Conservation (phyloP, 2,797 vertebrate genomes). For the Galagoides demidoff region DNA sequence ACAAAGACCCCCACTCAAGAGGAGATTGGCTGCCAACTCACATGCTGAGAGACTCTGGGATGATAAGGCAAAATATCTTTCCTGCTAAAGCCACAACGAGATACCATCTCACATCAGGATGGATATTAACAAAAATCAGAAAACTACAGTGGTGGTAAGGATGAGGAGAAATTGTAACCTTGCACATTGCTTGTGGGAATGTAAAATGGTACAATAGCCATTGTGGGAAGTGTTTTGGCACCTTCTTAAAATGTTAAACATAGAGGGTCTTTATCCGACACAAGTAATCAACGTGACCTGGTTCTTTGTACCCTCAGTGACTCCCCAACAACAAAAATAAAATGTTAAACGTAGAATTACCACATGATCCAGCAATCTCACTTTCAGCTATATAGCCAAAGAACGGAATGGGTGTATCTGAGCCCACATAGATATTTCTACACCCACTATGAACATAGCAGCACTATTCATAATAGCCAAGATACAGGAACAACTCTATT, state of each 20-base stretch:
- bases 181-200: neutral
- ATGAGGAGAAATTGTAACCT: neutral
- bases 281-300: too few relatives aligned
- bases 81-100: neutral
- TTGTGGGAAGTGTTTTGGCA: accelerated
- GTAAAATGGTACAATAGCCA: neutral
- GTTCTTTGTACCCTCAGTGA: too few relatives aligned
- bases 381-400: neutral
- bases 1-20: neutral
- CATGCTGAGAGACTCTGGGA: neutral
- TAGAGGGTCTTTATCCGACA: neutral
- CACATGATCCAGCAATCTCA: neutral
- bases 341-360: neutral
- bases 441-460: neutral
- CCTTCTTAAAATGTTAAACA: neutral
- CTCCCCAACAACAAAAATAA: too few relatives aligned
- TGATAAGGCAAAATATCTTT: neutral
- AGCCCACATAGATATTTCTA: neutral
- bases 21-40: neutral
- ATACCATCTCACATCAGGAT: neutral
- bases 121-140: neutral
- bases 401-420: neutral
- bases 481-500: neutral
- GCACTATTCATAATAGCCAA: neutral
- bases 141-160: neutral